Evolutionary conservation across 1,140 invertebrate genomes (phyloP), one percentile per base, ranked within the genome.

Genomic region (Watersipora subatra): DNA sequence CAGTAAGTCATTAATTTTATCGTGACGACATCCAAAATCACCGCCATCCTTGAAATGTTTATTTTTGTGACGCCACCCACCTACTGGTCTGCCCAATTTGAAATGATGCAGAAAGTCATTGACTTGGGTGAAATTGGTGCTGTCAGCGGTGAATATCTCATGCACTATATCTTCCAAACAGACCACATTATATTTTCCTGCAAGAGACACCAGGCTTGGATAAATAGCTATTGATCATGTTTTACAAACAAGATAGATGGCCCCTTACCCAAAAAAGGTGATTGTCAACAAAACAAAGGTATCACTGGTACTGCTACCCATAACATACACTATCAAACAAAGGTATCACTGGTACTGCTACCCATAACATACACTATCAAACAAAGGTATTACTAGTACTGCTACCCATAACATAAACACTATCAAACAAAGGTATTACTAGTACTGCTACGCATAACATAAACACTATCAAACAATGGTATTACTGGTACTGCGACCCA

Each of bases 21-120:
- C 92, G 82, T 99, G 96, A 70, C 96, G 86, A 82, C 95, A 94
- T 68, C 97, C 97, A 79, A 95, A 99, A 82, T 99, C 97, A 77
- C 97, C 97, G 78, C 97, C 97, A 81, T 99, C 95, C 58, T 97
- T 94, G 80, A 93, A 99, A 79, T 99, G 96, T 78, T 93, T 97
- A 63, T 90, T 92, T 87, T 99, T 99, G 86, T 96, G 96, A 72
- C 92, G 87, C 94, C 95, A 99, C 73, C 97, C 97, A 72, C 95
- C 96, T 73, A 88, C 94, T 65, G 96, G 97, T 69, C 93, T 99
- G 85, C 96, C 98, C 63, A 99, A 84, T 86, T 97, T 97, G 85
- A 99, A 99, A 34, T 93, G 93, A 95, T 96, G 99, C 71, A 99
- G 83, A 87, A 97, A 99, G 85, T 98, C 98, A 72, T 91, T 91